Conservation (phyloP, 2,888 invertebrate species). For the Anoncus sp. region DNA sequence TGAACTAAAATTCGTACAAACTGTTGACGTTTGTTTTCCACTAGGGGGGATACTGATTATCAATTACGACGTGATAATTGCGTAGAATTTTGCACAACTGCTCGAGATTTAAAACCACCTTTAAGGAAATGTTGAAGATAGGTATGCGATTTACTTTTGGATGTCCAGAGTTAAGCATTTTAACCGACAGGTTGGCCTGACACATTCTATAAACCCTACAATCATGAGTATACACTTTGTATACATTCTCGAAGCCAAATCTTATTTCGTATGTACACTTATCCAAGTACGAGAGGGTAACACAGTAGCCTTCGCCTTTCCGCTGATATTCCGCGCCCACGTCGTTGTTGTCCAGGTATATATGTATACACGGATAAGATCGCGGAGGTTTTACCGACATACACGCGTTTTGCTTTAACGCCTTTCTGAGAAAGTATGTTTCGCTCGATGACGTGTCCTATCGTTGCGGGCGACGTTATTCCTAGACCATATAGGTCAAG, state of each 20-base stretch:
- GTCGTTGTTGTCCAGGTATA: slow-evolving; percentile 28
- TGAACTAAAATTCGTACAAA: not conserved
- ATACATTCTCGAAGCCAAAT: slow-evolving; percentile 19
- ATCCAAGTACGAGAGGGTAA: slow-evolving; percentile 7
- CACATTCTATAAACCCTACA: slow-evolving; percentile 3
- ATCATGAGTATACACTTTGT: slow-evolving; percentile 6
- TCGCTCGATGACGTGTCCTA: slow-evolving; percentile 46
- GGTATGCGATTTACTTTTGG: too few relatives aligned
- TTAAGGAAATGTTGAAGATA: too few relatives aligned
- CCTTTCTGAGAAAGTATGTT: slow-evolving; percentile 26
- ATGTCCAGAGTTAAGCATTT: not conserved
- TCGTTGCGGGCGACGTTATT: slow-evolving; percentile 45
- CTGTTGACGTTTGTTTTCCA: not conserved
- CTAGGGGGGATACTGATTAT: too few relatives aligned
- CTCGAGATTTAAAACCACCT: too few relatives aligned
- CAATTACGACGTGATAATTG: too few relatives aligned
- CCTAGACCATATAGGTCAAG: slow-evolving; percentile 1
- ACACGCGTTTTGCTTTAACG: slow-evolving; percentile 19
- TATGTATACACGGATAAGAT: slow-evolving; percentile 42
- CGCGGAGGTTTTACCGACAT: slow-evolving; percentile 24
- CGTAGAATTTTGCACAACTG: too few relatives aligned
- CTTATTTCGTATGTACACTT: slow-evolving; percentile 7
- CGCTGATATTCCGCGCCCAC: slow-evolving; percentile 12
- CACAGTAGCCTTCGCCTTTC: slow-evolving; percentile 25
- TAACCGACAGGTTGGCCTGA: not conserved